Percentiles rank a stretch among this genome's conserved stretches.
Evolutionary conservation across 2,113 vertebrate species (phyloP).

Genomic region (Misgurnus anguillicaudatus): DNA sequence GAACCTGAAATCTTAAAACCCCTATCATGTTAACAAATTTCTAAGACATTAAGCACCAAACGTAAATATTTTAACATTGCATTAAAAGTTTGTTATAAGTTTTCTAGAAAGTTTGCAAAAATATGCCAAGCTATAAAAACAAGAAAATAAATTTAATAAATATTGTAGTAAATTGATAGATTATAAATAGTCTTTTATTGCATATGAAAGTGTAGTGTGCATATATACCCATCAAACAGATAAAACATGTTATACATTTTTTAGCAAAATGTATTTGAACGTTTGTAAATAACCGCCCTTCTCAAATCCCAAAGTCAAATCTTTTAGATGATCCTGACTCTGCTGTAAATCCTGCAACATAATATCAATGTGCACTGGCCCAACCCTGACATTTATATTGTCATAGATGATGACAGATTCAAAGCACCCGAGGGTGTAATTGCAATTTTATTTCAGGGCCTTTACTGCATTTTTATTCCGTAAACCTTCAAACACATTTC

Average conservation of each 20-base stretch:
- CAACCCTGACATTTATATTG: conserved; percentile 30
- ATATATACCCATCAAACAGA: not conserved
- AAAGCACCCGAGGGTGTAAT: conserved; percentile 56
- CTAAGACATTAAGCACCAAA: not conserved
- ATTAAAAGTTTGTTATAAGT: not conserved
- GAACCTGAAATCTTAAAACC: not conserved
- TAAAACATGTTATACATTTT: not conserved
- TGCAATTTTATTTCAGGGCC: conserved; percentile 66
- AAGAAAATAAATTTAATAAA: too few relatives aligned
- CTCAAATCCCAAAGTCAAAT: not conserved
- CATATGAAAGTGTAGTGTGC: too few relatives aligned
- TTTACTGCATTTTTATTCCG: conserved; percentile 56
- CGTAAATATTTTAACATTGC: not conserved
- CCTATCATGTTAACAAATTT: not conserved
- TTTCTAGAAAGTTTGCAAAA: too few relatives aligned
- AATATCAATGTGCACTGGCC: not conserved
- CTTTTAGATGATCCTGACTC: too few relatives aligned
- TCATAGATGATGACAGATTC: conserved; percentile 62
- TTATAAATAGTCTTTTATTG: too few relatives aligned
- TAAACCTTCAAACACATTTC: conserved; percentile 56
- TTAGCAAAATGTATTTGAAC: not conserved
- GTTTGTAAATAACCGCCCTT: not conserved
- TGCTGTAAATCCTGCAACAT: conserved; percentile 2
- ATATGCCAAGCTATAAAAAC: not conserved
- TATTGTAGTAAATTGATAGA: too few relatives aligned